phyloP scores from a whole-genome alignment of 92 coral and sea anemone genomes.

The Metridium senile region DNA sequence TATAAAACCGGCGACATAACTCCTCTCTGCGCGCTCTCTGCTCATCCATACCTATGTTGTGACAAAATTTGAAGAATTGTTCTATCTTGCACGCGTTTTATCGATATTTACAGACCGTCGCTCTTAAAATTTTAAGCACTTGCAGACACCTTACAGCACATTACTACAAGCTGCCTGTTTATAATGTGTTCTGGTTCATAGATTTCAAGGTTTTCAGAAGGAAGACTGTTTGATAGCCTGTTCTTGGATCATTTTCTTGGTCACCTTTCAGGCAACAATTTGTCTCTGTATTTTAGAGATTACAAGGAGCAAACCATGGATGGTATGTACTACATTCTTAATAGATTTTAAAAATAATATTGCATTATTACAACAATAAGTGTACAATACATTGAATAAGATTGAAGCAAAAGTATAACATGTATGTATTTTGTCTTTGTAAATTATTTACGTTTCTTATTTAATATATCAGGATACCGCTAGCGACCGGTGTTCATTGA shows the following conservation, averaged over 20 bases:
- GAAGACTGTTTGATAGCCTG: constrained; percentile 60
- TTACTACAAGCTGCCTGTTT: background rate
- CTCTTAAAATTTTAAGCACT: too few species aligned
- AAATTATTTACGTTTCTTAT: too few species aligned
- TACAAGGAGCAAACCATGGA: constrained; percentile 74
- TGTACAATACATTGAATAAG: background rate
- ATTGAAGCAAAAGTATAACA: background rate
- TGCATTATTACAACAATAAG: background rate
- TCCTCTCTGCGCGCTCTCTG: too few species aligned
- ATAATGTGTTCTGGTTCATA: constrained; percentile 9
- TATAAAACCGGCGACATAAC: too few species aligned
- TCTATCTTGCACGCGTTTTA: too few species aligned
- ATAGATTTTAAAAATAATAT: background rate
- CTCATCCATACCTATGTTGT: too few species aligned
- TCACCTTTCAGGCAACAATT: constrained; percentile 64
- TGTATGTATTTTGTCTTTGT: too few species aligned
- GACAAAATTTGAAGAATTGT: too few species aligned
- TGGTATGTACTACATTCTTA: constrained; percentile 42
- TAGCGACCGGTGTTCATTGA: background rate
- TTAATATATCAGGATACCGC: background rate
- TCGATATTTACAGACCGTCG: too few species aligned
- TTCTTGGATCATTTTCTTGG: constrained; percentile 65
- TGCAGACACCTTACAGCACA: background rate
- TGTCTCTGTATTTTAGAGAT: constrained; percentile 63
- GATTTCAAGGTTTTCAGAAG: constrained; percentile 64